Conservation (phyloP, 1,140 invertebrate genomes). For the Teleogryllus occipitalis region DNA sequence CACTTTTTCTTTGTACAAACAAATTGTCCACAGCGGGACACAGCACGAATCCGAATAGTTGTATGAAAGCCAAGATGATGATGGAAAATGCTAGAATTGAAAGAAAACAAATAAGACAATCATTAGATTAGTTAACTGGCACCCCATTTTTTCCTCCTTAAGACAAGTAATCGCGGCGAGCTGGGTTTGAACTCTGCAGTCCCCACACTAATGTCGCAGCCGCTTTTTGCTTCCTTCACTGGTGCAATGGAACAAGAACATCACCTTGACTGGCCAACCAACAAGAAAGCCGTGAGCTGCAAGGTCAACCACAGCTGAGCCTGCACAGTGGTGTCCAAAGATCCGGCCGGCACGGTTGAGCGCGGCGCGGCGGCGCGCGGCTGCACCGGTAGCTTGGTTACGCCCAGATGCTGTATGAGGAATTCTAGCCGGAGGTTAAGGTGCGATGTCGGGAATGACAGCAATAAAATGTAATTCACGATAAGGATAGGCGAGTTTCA, state of each 20-base stretch:
- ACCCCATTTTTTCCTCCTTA: background rate
- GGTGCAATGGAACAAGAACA: background rate
- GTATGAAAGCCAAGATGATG: background rate
- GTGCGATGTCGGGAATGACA: background rate
- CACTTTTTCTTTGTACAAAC: too few relatives aligned
- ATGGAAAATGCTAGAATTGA: background rate
- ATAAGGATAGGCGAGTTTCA: background rate
- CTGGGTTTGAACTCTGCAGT: background rate
- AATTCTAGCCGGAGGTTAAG: background rate
- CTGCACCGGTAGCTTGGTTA: background rate
- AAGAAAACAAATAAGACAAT: background rate
- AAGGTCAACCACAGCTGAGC: background rate
- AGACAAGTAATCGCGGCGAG: background rate
- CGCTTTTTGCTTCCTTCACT: background rate
- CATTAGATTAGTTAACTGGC: background rate
- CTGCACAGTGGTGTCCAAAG: background rate
- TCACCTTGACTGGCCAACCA: background rate
- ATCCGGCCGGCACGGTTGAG: background rate
- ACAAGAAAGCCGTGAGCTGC: background rate
- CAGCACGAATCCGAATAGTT: too few relatives aligned
- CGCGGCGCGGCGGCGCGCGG: too few relatives aligned
- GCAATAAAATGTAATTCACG: background rate
- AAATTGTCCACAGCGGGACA: too few relatives aligned
- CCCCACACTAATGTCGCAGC: background rate
- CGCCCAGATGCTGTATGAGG: background rate